Evolutionary conservation across 2,888 invertebrate genomes (phyloP).

Genomic region (Platerodrilus igneus): DNA sequence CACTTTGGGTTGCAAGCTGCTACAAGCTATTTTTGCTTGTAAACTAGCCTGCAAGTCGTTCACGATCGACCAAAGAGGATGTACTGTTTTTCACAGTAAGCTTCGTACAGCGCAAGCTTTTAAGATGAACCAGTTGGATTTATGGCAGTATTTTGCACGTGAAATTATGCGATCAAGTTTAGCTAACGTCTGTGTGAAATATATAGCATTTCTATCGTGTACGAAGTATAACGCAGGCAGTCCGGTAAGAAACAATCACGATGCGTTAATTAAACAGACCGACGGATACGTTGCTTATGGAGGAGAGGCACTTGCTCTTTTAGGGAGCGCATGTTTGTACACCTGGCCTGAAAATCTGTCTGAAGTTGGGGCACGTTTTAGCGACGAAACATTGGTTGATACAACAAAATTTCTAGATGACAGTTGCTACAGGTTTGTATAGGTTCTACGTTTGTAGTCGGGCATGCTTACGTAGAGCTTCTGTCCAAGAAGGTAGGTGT

Average conservation of each 20-base stretch:
- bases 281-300: conserved; percentile 87
- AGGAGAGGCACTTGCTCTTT: conserved; percentile 85
- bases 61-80: conserved; percentile 67
- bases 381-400: conserved; percentile 63
- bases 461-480: too few relatives aligned
- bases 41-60: conserved; percentile 82
- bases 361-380: conserved; percentile 60
- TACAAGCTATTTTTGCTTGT: conserved; percentile 84
- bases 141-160: conserved; percentile 82
- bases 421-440: conserved; percentile 83
- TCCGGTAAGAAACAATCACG: conserved; percentile 56
- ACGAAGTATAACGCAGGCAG: conserved; percentile 70
- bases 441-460: conserved; percentile 14
- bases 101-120: conserved; percentile 67
- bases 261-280: conserved; percentile 64
- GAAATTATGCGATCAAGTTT: conserved; percentile 72
- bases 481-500: too few relatives aligned
- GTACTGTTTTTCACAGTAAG: conserved; percentile 69
- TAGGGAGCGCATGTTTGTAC: conserved; percentile 85
- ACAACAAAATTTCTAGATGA: conserved; percentile 77
- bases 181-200: conserved; percentile 69
- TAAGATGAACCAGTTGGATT: conserved; percentile 67
- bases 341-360: conserved; percentile 77
- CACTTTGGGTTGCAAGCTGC: conserved; percentile 68
- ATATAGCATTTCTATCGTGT: conserved; percentile 84